Conservation (phyloP, 2,888 invertebrate species). For the Malthinus flaveolus region DNA sequence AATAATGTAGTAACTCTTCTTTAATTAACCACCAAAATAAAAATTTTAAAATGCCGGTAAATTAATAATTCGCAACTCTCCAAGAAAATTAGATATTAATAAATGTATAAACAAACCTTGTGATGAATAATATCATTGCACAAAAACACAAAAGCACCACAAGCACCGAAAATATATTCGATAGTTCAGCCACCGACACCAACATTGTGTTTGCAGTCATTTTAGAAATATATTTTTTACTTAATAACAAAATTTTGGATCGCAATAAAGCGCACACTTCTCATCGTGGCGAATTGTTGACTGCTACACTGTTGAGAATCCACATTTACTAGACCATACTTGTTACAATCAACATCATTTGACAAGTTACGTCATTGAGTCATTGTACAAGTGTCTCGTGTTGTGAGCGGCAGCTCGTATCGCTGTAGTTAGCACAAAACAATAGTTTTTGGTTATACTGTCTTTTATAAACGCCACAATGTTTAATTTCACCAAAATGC, state of each 20-base stretch:
- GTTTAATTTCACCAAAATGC: background rate
- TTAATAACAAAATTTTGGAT: slow-evolving; percentile 25
- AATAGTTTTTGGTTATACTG: background rate
- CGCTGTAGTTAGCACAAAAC: background rate
- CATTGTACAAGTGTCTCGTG: slow-evolving; percentile 9
- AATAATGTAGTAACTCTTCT: too few relatives aligned
- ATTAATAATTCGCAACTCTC: too few relatives aligned
- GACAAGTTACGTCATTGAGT: slow-evolving; percentile 27
- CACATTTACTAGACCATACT: slow-evolving; percentile 4
- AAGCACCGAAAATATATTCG: slow-evolving; percentile 75
- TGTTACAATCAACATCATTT: slow-evolving; percentile 9
- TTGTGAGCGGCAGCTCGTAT: background rate
- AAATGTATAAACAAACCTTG: slow-evolving; percentile 63
- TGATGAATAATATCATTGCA: slow-evolving; percentile 74
- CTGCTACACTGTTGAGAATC: slow-evolving; percentile 14
- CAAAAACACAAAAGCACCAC: slow-evolving; percentile 74
- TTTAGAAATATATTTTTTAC: slow-evolving; percentile 23
- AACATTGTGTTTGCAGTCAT: slow-evolving; percentile 62
- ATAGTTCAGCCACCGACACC: slow-evolving; percentile 72
- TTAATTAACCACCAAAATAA: too few relatives aligned
- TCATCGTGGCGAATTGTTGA: slow-evolving; percentile 24
- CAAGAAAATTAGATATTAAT: background rate
- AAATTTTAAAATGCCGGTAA: too few relatives aligned
- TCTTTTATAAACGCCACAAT: background rate
- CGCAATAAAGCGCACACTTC: slow-evolving; percentile 25